Evolutionary conservation across 2,113 vertebrate species (phyloP).

Genomic region (Capra hircus): DNA sequence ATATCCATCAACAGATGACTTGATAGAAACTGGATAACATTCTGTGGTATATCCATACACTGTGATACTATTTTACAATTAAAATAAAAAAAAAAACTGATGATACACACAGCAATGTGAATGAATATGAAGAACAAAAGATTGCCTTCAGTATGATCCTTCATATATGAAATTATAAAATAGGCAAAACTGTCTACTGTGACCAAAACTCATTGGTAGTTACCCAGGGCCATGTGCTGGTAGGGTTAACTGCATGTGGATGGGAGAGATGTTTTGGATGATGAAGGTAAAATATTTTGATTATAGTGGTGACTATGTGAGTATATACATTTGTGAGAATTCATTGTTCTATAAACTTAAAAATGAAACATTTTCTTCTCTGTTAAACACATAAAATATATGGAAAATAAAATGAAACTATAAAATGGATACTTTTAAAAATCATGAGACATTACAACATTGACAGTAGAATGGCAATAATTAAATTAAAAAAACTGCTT

Average conservation of each 20-base stretch:
- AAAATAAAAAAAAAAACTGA: not conserved
- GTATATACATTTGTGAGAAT: not conserved
- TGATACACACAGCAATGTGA: not conserved
- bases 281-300: not conserved
- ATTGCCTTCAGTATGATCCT: not conserved
- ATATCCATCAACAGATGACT: not conserved
- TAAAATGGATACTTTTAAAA: not conserved
- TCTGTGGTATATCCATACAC: not conserved
- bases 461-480: not conserved
- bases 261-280: not conserved
- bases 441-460: not conserved
- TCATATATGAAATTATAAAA: not conserved
- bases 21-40: not conserved
- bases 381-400: not conserved
- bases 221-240: not conserved
- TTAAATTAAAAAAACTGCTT: not conserved
- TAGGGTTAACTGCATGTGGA: not conserved
- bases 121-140: not conserved
- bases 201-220: not conserved
- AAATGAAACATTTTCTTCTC: not conserved
- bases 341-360: not conserved
- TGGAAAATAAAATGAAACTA: not conserved
- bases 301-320: not conserved
- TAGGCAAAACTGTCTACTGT: not conserved
- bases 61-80: not conserved